Evolutionary conservation across 2,797 vertebrate species (phyloP), one percentile per base, ranked within the genome.

Genomic region (Chrysolophus pictus): DNA sequence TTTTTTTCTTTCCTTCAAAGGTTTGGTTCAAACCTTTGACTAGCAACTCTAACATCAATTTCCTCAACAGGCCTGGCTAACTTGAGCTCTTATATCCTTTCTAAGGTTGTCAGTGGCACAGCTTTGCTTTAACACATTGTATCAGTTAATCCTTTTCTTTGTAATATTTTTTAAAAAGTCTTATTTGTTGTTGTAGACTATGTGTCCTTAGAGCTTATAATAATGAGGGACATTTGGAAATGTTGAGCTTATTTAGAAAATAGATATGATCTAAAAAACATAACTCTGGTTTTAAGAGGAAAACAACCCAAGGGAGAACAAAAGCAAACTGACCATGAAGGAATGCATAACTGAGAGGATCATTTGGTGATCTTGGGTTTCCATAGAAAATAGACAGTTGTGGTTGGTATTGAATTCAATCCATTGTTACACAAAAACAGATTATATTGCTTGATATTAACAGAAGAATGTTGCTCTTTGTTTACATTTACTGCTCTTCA

Each of bases 281-380:
- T 59, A 71, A 69, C 67, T 85, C 65, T 78, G 62, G 17, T 62
- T 93, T 78, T 85, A 77, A 55, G 69, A 59, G 46, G 49, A 84
- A 95, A 95, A 78, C 69, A 95, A 63, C 13, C 28, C 46, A 80
- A 42, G 76, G 90, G 78, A 33, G 68, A 95, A 84, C 39, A 91
- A 91, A 96, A 91, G 59, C 82, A 95, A 94, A 87, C 42, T 41
- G 46, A 21, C 83, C 39, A 51, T 51, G 22, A 64, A 91, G 47
- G 82, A 89, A 89, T 75, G 82, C 28, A 4, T 9, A 64, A 29
- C 74, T 47, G 49, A 53, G 44, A 44, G 44, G 22, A 49, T 7
- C 13, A n/a, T 63, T 65, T 58, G 49, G 44, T 77, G 65, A 55
- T 28, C 73, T 35, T 44, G 24, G 35, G 11, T 23, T 88, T 53